These are phyloP conservation scores for Galeopsomyia nigrocyanea DNA, from an alignment of 2,888 invertebrate species.

Conservation along the genomic window DNA sequence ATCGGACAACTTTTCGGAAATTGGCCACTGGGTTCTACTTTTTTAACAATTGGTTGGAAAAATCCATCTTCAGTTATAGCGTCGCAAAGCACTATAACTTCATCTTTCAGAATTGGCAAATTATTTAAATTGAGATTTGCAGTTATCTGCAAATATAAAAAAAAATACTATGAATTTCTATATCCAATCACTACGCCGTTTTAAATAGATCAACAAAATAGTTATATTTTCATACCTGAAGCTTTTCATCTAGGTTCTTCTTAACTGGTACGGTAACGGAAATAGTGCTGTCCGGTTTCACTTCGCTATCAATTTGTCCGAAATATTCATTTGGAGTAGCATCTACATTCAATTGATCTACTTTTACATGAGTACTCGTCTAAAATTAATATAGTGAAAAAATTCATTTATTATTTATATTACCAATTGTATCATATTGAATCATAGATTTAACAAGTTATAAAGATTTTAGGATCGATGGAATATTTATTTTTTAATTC, in stretches of 20 bases:
- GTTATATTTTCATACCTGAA: too few species aligned
- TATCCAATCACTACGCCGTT: not conserved
- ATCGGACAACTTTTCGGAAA: slow-evolving; percentile 23
- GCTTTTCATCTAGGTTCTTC: slow-evolving; percentile 16
- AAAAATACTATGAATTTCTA: not conserved
- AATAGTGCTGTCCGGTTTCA: slow-evolving; percentile 8
- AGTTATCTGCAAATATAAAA: slow-evolving; percentile 4
- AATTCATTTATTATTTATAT: too few species aligned
- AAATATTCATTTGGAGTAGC: slow-evolving; percentile 26
- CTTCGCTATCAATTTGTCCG: slow-evolving; percentile 5
- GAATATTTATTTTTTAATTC: too few species aligned
- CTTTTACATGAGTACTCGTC: not conserved
- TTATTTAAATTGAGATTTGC: slow-evolving; percentile 16
- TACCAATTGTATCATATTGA: too few species aligned
- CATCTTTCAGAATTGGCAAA: slow-evolving; percentile 11
- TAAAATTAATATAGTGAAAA: not conserved
- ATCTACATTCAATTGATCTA: slow-evolving; percentile 4
- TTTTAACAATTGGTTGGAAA: slow-evolving; percentile 21
- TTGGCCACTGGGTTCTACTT: slow-evolving; percentile 18
- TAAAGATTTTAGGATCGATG: too few species aligned
- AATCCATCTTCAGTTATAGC: slow-evolving; percentile 9
- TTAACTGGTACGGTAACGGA: slow-evolving; percentile 15
- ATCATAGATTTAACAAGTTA: too few species aligned
- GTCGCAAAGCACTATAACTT: slow-evolving; percentile 14
- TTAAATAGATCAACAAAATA: too few species aligned